Conservation (phyloP, 2,113 vertebrate genomes). For the Oncorhynchus masou region DNA sequence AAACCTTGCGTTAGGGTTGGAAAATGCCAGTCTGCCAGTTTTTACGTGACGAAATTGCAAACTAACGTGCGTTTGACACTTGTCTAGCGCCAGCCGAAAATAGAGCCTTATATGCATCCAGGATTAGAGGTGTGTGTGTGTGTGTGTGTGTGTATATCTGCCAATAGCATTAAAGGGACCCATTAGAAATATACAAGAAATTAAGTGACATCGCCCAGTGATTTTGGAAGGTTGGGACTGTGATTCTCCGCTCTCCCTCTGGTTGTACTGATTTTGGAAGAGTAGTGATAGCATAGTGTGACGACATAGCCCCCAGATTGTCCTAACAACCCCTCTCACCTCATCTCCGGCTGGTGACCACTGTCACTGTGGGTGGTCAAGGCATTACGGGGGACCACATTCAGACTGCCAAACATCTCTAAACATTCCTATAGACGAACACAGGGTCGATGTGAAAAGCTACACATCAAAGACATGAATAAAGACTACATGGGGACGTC, state of each 20-base stretch:
- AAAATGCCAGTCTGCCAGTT: too few species aligned
- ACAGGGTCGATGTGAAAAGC: slow-evolving; percentile 58
- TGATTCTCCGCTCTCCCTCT: slow-evolving; percentile 18
- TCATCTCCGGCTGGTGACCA: slow-evolving; percentile 43
- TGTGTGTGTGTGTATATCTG: background rate
- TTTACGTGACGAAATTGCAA: too few species aligned
- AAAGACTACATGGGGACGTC: slow-evolving; percentile 34
- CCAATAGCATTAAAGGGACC: slow-evolving; percentile 14
- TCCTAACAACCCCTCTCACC: slow-evolving; percentile 3
- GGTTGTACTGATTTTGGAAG: slow-evolving; percentile 40
- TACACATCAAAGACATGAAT: slow-evolving; percentile 4
- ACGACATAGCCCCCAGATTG: slow-evolving; percentile 7
- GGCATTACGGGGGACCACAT: slow-evolving; percentile 36
- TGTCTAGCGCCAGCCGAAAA: too few species aligned
- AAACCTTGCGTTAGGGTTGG: too few species aligned
- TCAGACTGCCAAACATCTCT: slow-evolving; percentile 67
- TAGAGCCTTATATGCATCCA: slow-evolving; percentile 3
- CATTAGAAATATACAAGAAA: background rate
- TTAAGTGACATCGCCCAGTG: slow-evolving; percentile 7
- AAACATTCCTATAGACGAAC: slow-evolving; percentile 68
- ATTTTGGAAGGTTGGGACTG: slow-evolving; percentile 38
- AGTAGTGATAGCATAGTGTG: slow-evolving; percentile 18
- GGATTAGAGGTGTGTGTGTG: slow-evolving; percentile 4
- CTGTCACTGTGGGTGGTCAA: slow-evolving; percentile 29
- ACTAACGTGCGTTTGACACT: too few species aligned